Base-by-base conservation (phyloP, 2,113 vertebrate species). In the Cervus canadensis region DNA sequence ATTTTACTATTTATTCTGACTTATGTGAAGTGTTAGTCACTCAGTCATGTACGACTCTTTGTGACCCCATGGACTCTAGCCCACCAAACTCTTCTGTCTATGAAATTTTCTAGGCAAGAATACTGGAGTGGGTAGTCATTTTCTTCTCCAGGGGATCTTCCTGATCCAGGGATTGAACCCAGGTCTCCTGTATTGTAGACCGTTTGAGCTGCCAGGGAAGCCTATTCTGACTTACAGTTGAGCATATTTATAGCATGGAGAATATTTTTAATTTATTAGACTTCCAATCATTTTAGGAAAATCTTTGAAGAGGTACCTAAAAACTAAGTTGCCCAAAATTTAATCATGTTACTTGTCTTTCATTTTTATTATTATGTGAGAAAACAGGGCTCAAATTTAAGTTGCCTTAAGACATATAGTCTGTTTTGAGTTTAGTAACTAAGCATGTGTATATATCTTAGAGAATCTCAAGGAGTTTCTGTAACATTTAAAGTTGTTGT, bases 301-400 rank as follows among this genome's bases (percentile, higher is more conserved):
- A 43, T 60, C 11, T 71, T 84, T 90, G 76, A 96, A 95, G 82
- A 60, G 25, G 6, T 62, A 95, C 21, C 8, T 85, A 95, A 95
- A 84, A 84, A n/a, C 26, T 62, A 89, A 87, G 23, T 87, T 93
- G 54, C 23, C 7, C 7, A 4, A 92, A 94, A 79, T 76, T 64
- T 90, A 95, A 83, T 89, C n/a, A 59, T 90, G 90, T 92, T 71
- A 87, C 14, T 79, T 82, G 13, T 25, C 23, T 84, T 96, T 93
- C 52, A 45, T 88, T 91, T 92, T 67, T 91, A 43, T 43, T 13
- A 86, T 64, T 94, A 48, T 25, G 25, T 67, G 36, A 87, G 92
- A 95, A 82, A 87, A 54, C 13, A 79, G 3, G 16, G 28, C 11
- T 91, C 82, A 78, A 64, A 30, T 45, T 60, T 88, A 89, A 74